Base-by-base conservation (phyloP, 2,888 invertebrate species). In the Strigamia crassipes region DNA sequence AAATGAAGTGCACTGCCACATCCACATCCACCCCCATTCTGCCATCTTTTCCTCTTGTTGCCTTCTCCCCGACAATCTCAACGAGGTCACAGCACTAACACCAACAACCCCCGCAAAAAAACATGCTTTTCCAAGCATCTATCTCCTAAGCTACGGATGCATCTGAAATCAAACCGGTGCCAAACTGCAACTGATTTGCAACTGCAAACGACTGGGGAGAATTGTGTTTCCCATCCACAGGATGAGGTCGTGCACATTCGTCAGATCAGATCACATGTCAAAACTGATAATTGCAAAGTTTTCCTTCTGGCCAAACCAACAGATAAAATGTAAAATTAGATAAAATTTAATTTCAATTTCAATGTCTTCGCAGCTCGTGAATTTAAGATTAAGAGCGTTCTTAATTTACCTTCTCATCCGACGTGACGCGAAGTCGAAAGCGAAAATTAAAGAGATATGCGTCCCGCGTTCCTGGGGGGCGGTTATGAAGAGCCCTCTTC, bases 1-100 rank as follows among this genome's bases (percentile, higher is more conserved):
- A 73, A 73, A 73, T 73, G 73, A 73, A 73, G 73, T 73, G 73
- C 73, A 73, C 73, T 73, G 73, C 73, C 73, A 73, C 73, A 73
- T 73, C 73, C 73, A 73, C 73, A 66, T 66, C 61, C 61, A 73
- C 73, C 31, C 73, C 73, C 73, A 6, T 27, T 73, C 73, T 73
- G 31, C 31, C 73, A 56, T 73, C 73, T 73, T 31, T 73, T 73
- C 31, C 73, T 73, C 73, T 31, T 73, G 73, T 73, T 73, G 73
- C 73, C 31, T 27, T 73, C 73, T 73, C 27, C 73, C 73, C 23
- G 18, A 18, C 56, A 56, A 56, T 18, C 56, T 56, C 56, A 31
- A 23, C 27, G 73, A 73, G 73, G 73, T 73, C 73, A 73, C 27
- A 73, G 73, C 73, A 73, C 73, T 27, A 73, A 73, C 27, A 73